These are phyloP conservation scores for Orussus abietinus DNA, from an alignment of 1,140 invertebrate genomes.

Conservation along the genomic window DNA sequence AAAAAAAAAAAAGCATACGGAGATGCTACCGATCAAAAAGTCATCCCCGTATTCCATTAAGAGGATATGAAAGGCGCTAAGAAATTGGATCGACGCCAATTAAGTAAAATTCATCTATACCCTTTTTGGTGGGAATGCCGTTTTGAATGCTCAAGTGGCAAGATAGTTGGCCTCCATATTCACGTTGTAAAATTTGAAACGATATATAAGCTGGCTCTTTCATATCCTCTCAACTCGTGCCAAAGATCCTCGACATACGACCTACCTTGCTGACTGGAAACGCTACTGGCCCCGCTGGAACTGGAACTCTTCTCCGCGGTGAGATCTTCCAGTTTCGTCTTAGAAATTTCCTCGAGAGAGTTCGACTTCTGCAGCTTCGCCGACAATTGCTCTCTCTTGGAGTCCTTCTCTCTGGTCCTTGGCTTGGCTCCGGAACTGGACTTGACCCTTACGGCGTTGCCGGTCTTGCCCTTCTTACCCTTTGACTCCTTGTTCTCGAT, in stretches of 20 bases:
- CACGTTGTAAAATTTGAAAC: too few relatives aligned
- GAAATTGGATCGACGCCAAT: too few relatives aligned
- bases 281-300: slow-evolving; percentile 41
- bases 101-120: too few relatives aligned
- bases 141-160: too few relatives aligned
- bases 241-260: too few relatives aligned
- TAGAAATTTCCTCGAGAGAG: slow-evolving; percentile 68
- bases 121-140: too few relatives aligned
- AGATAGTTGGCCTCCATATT: too few relatives aligned
- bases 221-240: too few relatives aligned
- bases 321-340: slow-evolving; percentile 65
- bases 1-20: slow-evolving; percentile 3
- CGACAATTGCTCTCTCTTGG: slow-evolving; percentile 47
- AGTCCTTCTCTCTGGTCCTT: slow-evolving; percentile 44
- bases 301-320: slow-evolving; percentile 49
- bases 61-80: too few relatives aligned
- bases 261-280: slow-evolving; percentile 46
- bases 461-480: slow-evolving; percentile 43
- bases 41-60: too few relatives aligned
- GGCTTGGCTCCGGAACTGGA: slow-evolving; percentile 41
- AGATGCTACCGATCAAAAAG: too few relatives aligned
- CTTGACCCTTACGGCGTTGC: slow-evolving; percentile 42
- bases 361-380: slow-evolving; percentile 60
- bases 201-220: too few relatives aligned
- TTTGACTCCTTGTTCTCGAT: slow-evolving; percentile 53